Conservation (phyloP, 2,888 invertebrate species). For the Polyploca ridens region DNA sequence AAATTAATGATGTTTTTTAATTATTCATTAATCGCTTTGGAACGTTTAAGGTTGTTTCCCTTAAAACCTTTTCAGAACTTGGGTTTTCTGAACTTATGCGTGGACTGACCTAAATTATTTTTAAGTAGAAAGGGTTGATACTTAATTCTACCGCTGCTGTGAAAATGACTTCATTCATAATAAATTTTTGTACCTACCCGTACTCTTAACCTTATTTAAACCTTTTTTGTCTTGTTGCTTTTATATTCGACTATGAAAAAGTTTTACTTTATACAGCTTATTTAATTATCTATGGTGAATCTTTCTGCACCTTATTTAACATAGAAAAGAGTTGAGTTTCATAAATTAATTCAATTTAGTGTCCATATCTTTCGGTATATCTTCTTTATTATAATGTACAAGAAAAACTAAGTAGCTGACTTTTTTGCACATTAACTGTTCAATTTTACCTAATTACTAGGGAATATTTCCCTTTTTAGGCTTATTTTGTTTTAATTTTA, state of each 20-base stretch:
- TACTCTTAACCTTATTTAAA: slow-evolving; percentile 7
- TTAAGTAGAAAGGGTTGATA: slow-evolving; percentile 3
- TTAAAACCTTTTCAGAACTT: slow-evolving; percentile 16
- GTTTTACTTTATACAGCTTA: not conserved
- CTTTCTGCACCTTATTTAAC: no score
- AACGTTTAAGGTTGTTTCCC: slow-evolving; percentile 16
- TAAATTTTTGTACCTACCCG: not conserved
- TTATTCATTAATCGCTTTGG: slow-evolving; percentile 45
- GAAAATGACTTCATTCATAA: slow-evolving; percentile 8
- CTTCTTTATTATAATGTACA: no score
- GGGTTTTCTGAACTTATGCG: slow-evolving; percentile 6
- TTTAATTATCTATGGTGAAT: not conserved
- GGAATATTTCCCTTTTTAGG: no score
- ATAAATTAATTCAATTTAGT: no score
- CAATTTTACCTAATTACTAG: no score
- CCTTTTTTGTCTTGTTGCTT: not conserved
- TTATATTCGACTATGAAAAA: not conserved
- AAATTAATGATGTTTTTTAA: slow-evolving; percentile 53
- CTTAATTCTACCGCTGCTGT: slow-evolving; percentile 9
- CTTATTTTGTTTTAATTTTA: no score
- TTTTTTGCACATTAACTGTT: no score
- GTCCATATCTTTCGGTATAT: no score
- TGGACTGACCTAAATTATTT: slow-evolving; percentile 12
- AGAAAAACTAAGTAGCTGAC: no score
- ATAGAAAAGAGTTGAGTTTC: no score